Evolutionary conservation across 1,140 invertebrate species (phyloP).

Genomic region (Trialeurodes vaporariorum): DNA sequence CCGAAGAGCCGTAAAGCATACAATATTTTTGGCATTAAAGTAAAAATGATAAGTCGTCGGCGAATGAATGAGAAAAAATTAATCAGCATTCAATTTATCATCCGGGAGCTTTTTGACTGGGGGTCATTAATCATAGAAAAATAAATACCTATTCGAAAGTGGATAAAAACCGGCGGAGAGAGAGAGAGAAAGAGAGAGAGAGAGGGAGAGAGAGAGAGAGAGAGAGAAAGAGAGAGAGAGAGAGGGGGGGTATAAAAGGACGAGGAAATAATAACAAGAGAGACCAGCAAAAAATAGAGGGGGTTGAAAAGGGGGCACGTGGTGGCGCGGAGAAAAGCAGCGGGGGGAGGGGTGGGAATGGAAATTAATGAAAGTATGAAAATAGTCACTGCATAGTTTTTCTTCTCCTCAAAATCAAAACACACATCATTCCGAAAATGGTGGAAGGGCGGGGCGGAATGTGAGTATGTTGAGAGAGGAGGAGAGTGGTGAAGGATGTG

Average conservation of each 20-base stretch:
- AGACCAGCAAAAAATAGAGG: background rate
- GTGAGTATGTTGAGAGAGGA: background rate
- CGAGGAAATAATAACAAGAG: background rate
- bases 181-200: background rate
- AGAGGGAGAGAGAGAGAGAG: background rate
- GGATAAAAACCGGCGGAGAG: background rate
- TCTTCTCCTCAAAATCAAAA: background rate
- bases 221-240: background rate
- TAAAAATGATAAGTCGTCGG: background rate
- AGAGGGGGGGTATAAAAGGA: no score
- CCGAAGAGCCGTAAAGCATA: no score
- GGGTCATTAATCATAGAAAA: background rate
- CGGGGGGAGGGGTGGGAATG: background rate
- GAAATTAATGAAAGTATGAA: slow-evolving; percentile 1
- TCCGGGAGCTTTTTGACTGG: background rate
- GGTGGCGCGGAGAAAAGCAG: background rate
- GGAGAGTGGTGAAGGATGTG: background rate
- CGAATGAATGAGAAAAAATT: slow-evolving; percentile 1
- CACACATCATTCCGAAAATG: background rate
- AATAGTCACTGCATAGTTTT: background rate
- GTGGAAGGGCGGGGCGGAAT: background rate
- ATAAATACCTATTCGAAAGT: background rate
- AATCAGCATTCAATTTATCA: background rate
- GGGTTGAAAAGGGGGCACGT: no score
- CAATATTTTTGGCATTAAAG: background rate